phyloP scores from a whole-genome alignment of 2,888 invertebrate species.

The Coecobrya sp. region DNA sequence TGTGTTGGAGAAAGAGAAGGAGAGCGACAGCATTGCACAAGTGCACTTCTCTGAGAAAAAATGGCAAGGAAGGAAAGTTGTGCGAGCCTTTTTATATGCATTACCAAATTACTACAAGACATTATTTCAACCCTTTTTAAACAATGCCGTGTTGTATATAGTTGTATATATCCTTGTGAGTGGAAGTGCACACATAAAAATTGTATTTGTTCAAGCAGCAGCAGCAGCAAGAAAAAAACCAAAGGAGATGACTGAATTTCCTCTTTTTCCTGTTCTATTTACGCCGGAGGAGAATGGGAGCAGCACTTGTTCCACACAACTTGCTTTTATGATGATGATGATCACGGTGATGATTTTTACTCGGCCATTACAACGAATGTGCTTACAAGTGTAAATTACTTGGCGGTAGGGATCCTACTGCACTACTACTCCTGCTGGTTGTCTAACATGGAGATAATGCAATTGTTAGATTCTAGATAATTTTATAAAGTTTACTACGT shows the following conservation, averaged over 20 bases:
- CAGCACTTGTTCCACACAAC: conserved; percentile 83
- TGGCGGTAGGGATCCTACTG: neutral
- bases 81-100: conserved; percentile 44
- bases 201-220: conserved; percentile 1
- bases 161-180: neutral
- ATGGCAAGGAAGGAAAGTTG: neutral
- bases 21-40: conserved; percentile 26
- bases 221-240: neutral
- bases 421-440: too few relatives aligned
- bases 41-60: neutral
- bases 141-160: conserved; percentile 6
- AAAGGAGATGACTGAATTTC: conserved; percentile 57
- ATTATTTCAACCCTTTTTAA: conserved; percentile 35
- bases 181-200: neutral
- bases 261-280: neutral
- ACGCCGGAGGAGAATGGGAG: conserved; percentile 8
- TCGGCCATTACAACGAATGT: neutral
- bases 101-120: conserved; percentile 54
- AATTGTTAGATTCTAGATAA: neutral
- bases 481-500: too few relatives aligned
- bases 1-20: neutral
- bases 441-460: neutral
- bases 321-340: conserved; percentile 81
- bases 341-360: conserved; percentile 68
- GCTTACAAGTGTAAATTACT: conserved; percentile 49